phyloP scores from a whole-genome alignment of 2,113 vertebrate genomes.

The Pelusios castaneus region DNA sequence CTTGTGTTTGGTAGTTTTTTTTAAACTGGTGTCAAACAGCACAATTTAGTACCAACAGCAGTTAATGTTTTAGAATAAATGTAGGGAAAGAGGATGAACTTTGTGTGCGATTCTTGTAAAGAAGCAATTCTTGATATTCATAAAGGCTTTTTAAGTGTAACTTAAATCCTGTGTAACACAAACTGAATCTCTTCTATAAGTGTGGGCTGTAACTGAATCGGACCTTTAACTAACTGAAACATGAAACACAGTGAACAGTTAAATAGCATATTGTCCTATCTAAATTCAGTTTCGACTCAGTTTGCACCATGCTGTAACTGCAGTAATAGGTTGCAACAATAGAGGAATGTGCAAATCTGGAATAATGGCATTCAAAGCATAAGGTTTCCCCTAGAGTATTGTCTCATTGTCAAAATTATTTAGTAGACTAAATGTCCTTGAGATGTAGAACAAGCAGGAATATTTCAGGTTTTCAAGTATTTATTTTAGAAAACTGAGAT shows the following conservation, averaged over 20 bases:
- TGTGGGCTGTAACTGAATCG: background rate
- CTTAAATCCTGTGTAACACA: background rate
- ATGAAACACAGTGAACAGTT: background rate
- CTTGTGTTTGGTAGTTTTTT: background rate
- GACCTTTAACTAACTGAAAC: background rate
- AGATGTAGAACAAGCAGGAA: too few relatives aligned
- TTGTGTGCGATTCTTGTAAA: too few relatives aligned
- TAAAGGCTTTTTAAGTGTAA: background rate
- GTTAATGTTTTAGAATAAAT: background rate
- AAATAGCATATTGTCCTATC: background rate
- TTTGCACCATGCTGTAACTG: background rate
- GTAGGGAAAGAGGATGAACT: too few relatives aligned
- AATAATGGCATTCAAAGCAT: background rate
- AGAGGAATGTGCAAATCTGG: background rate
- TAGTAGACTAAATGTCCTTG: too few relatives aligned
- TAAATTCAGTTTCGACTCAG: background rate
- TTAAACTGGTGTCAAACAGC: background rate
- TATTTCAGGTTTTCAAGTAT: too few relatives aligned
- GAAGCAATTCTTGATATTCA: too few relatives aligned
- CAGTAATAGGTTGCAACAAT: background rate
- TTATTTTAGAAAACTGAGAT: too few relatives aligned
- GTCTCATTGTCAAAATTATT: too few relatives aligned
- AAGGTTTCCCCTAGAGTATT: background rate
- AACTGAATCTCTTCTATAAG: background rate
- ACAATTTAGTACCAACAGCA: background rate